These are phyloP conservation scores for Cygnus buccinator DNA, from an alignment of 2,113 vertebrate genomes.

Conservation along the genomic window DNA sequence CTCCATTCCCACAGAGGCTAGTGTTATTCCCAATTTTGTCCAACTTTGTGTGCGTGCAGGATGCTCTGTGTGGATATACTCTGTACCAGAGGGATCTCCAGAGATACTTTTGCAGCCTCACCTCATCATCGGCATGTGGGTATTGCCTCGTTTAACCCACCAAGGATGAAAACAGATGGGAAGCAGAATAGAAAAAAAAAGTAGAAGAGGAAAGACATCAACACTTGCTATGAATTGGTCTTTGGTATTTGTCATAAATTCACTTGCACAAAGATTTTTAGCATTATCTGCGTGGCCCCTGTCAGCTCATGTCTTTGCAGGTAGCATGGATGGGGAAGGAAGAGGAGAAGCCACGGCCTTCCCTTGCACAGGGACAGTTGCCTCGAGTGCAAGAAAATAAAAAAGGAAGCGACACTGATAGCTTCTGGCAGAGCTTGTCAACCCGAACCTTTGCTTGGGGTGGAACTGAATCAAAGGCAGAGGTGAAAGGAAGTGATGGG, in stretches of 20 bases:
- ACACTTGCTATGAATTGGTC: neutral
- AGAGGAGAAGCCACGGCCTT: neutral
- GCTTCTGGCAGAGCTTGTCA: neutral
- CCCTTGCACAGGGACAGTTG: neutral
- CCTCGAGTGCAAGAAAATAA: neutral
- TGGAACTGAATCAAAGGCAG: neutral
- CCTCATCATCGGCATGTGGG: neutral
- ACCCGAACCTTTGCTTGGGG: accelerated
- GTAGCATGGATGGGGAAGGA: neutral
- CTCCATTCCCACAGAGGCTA: neutral
- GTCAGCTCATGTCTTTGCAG: neutral
- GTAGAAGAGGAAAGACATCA: neutral
- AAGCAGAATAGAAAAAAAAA: neutral
- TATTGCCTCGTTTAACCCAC: neutral
- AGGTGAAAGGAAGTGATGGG: neutral
- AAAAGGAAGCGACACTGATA: neutral
- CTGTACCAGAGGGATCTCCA: neutral
- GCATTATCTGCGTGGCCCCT: neutral
- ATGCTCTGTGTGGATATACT: neutral
- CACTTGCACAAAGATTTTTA: accelerated
- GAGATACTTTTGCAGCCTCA: neutral
- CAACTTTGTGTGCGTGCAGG: neutral
- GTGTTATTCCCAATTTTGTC: neutral
- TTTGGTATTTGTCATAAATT: neutral
- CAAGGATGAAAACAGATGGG: neutral